These are phyloP conservation scores for Nymphicus hollandicus DNA, from an alignment of 2,113 vertebrate genomes.

Conservation along the genomic window DNA sequence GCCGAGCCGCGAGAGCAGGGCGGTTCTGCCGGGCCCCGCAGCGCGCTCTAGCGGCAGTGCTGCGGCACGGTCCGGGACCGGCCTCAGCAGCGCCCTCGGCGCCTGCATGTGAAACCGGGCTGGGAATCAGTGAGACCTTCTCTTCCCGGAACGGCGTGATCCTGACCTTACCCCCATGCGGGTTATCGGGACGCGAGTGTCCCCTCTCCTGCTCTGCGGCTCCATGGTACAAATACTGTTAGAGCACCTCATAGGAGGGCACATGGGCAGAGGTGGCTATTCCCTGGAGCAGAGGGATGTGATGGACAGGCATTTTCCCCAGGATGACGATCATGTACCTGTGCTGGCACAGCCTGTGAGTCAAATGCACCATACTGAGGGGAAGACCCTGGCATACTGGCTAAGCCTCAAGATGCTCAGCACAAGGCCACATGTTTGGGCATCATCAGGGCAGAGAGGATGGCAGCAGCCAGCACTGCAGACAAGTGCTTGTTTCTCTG, in stretches of 20 bases:
- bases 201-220: neutral
- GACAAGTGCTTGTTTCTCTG: neutral
- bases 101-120: neutral
- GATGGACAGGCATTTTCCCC: rapidly evolving
- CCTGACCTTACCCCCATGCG: neutral
- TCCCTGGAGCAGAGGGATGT: rapidly evolving
- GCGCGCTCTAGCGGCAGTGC: neutral
- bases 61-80: neutral
- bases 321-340: neutral
- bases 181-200: rapidly evolving
- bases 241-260: rapidly evolving
- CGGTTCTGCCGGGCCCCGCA: neutral
- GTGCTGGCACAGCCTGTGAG: neutral
- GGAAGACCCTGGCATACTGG: neutral
- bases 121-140: neutral
- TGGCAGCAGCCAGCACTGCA: neutral
- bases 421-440: too few relatives aligned
- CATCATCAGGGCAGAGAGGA: too few relatives aligned
- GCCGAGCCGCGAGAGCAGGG: too few relatives aligned
- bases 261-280: rapidly evolving
- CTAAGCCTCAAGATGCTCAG: neutral
- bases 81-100: neutral
- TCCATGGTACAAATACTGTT: rapidly evolving
- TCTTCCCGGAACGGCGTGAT: neutral
- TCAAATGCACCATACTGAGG: neutral